Conservation (phyloP, 2,113 vertebrate genomes). For the Menidia beryllina region DNA sequence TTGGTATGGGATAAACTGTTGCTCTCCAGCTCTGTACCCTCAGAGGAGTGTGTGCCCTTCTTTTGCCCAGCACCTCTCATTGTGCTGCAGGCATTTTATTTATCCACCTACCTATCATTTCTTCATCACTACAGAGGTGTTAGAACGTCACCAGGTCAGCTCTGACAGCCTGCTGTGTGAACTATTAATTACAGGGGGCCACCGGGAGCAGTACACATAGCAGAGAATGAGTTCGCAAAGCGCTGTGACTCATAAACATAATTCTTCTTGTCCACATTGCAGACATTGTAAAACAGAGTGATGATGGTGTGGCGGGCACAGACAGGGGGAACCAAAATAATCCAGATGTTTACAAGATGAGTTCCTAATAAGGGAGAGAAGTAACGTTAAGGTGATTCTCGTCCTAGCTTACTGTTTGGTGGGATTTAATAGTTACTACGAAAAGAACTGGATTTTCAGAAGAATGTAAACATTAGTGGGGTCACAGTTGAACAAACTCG, state of each 20-base stretch:
- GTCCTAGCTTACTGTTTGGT: not conserved
- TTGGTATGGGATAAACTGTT: slow-evolving; percentile 32
- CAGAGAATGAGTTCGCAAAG: slow-evolving; percentile 19
- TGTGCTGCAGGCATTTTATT: slow-evolving; percentile 32
- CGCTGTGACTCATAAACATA: slow-evolving; percentile 29
- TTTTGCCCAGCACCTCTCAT: slow-evolving; percentile 32
- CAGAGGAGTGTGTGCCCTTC: too few relatives aligned
- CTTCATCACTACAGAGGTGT: slow-evolving; percentile 12
- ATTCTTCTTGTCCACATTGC: slow-evolving; percentile 26
- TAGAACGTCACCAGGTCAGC: slow-evolving; percentile 23
- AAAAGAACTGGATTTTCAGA: too few relatives aligned
- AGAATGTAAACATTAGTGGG: too few relatives aligned
- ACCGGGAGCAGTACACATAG: slow-evolving; percentile 37
- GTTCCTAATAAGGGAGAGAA: not conserved
- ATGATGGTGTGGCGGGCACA: not conserved
- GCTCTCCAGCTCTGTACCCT: too few relatives aligned
- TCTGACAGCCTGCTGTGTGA: slow-evolving; percentile 38
- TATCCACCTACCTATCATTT: slow-evolving; percentile 1
- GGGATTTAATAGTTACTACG: too few relatives aligned
- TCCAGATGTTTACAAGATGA: not conserved
- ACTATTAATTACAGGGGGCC: slow-evolving; percentile 53
- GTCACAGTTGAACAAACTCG: too few relatives aligned
- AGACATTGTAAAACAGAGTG: slow-evolving; percentile 4
- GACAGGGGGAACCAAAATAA: not conserved
- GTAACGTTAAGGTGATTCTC: not conserved